Evolutionary conservation across 2,797 vertebrate species (phyloP).

Genomic region (Coccyzus lansbergi): DNA sequence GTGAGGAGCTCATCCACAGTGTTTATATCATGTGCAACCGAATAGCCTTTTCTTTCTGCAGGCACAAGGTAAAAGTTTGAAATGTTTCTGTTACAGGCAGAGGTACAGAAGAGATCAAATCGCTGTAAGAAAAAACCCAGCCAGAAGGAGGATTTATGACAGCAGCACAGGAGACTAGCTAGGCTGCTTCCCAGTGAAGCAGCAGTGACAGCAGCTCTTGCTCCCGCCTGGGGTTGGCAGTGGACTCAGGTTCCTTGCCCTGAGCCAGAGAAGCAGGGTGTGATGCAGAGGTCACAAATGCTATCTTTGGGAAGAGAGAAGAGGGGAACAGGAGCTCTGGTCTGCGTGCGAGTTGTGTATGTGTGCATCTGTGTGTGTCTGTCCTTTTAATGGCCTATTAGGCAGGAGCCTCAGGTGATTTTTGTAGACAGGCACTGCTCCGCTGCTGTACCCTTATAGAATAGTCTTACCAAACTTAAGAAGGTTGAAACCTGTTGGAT

Average conservation of each 20-base stretch:
- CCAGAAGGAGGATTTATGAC: not conserved
- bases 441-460: fast-evolving
- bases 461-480: not conserved
- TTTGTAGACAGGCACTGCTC: not conserved
- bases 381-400: not conserved
- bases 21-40: not conserved
- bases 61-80: not conserved
- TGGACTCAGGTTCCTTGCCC: constrained; percentile 54
- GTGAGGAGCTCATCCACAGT: not conserved
- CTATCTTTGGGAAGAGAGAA: not conserved
- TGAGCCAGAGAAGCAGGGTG: constrained; percentile 10
- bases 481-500: not conserved
- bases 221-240: not conserved
- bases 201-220: not conserved
- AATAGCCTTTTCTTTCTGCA: not conserved
- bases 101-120: not conserved
- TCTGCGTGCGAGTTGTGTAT: fast-evolving
- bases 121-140: not conserved
- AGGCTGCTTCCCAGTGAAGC: not conserved
- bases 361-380: not conserved
- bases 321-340: not conserved
- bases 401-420: not conserved
- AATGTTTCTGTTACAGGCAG: not conserved
- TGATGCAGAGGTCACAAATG: constrained; percentile 1
- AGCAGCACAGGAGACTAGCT: fast-evolving